Conservation (phyloP, 2,888 invertebrate species). For the Apamea monoglypha region DNA sequence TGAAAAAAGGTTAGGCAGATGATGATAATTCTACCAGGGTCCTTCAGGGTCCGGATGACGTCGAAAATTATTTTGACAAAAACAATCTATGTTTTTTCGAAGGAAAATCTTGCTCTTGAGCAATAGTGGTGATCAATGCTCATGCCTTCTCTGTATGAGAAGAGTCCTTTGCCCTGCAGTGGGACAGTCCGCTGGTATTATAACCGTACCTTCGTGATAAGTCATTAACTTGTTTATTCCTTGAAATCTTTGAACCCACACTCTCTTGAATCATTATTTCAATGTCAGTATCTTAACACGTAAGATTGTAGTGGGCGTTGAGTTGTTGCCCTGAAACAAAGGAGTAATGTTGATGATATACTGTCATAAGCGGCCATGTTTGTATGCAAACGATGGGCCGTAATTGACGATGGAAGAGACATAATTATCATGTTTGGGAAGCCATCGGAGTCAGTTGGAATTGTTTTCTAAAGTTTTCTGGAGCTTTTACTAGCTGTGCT, state of each 20-base stretch:
- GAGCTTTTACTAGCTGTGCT: background rate
- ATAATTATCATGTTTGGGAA: background rate
- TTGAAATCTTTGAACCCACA: constrained; percentile 33
- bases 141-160: background rate
- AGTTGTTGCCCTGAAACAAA: constrained; percentile 50
- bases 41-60: background rate
- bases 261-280: constrained; percentile 31
- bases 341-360: background rate
- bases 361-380: constrained; percentile 13
- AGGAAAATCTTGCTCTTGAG: background rate
- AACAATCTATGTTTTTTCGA: background rate
- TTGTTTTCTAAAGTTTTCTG: background rate
- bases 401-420: background rate
- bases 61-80: constrained; percentile 2
- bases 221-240: constrained; percentile 49
- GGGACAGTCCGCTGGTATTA: background rate
- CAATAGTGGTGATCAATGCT: background rate
- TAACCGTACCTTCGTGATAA: background rate
- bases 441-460: no score
- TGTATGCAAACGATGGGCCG: background rate
- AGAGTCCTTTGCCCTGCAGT: background rate
- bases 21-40: background rate
- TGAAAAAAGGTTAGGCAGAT: no score
- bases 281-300: constrained; percentile 43
- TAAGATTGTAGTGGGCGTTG: constrained; percentile 30